Percentiles rank a stretch among this genome's conserved stretches.
Conservation (phyloP, 2,113 vertebrate genomes). For the Alligator mississippiensis region DNA sequence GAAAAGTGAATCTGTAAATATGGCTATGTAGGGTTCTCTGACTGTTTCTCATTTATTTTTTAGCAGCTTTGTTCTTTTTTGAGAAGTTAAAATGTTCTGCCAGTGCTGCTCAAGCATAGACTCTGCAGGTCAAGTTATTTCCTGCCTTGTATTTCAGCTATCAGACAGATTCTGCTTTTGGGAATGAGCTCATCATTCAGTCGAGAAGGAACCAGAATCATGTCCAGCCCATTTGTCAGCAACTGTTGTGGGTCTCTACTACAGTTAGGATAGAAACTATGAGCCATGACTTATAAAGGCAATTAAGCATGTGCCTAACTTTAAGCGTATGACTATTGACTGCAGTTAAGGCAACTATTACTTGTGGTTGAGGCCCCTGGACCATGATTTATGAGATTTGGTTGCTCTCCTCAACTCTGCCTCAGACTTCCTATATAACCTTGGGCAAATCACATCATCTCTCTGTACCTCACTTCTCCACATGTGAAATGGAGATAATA, state of each 20-base stretch:
- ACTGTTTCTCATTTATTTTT: constrained; percentile 33
- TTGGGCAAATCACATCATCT: neutral
- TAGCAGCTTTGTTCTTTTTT: constrained; percentile 28
- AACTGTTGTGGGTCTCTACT: neutral
- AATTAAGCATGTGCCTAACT: neutral
- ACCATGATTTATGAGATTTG: neutral
- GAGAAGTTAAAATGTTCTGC: constrained; percentile 5
- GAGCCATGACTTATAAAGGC: neutral
- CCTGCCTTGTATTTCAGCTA: neutral
- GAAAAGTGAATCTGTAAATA: constrained; percentile 53
- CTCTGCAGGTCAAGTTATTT: constrained; percentile 8
- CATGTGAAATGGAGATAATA: neutral
- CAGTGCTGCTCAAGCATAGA: neutral
- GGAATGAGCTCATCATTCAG: neutral
- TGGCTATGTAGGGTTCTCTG: neutral
- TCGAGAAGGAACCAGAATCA: neutral
- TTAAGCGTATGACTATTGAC: neutral
- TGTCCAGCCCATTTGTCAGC: neutral
- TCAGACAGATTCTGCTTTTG: constrained; percentile 1
- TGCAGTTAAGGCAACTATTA: neutral
- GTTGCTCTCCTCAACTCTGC: neutral
- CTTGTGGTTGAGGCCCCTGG: neutral
- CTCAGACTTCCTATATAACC: neutral
- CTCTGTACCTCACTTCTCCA: neutral
- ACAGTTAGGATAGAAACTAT: neutral